A percentile compares a stretch with the other conserved stretches of the same genome.
Evolutionary conservation across 2,888 invertebrate genomes (phyloP).

Genomic region (Pseudanteris insignis): DNA sequence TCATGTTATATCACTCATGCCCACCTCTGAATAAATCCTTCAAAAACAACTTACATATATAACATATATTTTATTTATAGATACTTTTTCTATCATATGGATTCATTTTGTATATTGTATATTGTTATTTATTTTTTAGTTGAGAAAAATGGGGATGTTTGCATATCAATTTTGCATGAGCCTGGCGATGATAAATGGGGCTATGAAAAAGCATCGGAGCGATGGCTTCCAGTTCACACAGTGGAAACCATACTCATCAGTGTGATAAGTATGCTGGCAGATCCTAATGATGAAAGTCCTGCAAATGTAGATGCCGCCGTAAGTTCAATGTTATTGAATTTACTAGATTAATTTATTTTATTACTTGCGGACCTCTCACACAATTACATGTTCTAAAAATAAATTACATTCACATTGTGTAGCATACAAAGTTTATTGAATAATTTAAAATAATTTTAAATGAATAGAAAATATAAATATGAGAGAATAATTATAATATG

Average conservation of each 20-base stretch:
- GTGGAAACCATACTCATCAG: conserved; percentile 99
- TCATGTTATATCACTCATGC: too few relatives aligned
- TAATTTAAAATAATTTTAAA: not conserved
- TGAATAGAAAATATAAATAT: not conserved
- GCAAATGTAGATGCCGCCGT: conserved; percentile 99
- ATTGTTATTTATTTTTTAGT: too few relatives aligned
- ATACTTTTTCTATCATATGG: not conserved
- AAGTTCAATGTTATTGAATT: too few relatives aligned
- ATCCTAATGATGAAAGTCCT: conserved; percentile 98
- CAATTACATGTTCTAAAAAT: too few relatives aligned
- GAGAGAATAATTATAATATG: too few relatives aligned
- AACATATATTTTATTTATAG: too few relatives aligned
- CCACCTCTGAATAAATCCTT: too few relatives aligned
- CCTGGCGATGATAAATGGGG: conserved; percentile 99
- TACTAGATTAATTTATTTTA: too few relatives aligned
- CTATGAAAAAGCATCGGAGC: conserved; percentile 96
- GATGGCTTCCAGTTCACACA: conserved; percentile 98
- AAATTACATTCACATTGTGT: conserved; percentile 1
- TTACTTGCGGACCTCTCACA: too few relatives aligned
- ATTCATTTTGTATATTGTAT: too few relatives aligned
- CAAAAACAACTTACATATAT: too few relatives aligned
- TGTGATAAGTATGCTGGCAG: conserved; percentile 99
- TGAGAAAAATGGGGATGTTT: conserved; percentile 95
- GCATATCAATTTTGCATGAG: conserved; percentile 98
- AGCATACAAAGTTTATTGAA: not conserved